Percentiles rank a stretch among this genome's conserved stretches.
phyloP scores from a whole-genome alignment of 1,140 invertebrate species.

The Cydia fagiglandana region DNA sequence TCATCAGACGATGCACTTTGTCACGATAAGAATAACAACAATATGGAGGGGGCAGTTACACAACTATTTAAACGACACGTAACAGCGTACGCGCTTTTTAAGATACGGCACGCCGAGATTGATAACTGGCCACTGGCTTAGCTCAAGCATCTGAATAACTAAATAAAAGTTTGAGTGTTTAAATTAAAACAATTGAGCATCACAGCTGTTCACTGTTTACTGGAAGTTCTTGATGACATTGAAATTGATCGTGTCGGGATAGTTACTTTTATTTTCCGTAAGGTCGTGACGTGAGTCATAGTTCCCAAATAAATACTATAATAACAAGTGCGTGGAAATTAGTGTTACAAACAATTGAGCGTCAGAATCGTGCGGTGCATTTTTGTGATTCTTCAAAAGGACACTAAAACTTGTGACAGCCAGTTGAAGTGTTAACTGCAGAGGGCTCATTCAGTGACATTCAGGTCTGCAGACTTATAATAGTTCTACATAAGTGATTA shows the following conservation, averaged over 20 bases:
- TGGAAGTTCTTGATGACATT: neutral
- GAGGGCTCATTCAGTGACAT: too few relatives aligned
- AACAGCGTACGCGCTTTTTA: constrained; percentile 11
- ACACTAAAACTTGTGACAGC: too few relatives aligned
- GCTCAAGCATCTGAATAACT: neutral
- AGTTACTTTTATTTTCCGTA: neutral
- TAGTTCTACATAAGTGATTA: neutral
- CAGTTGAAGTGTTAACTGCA: neutral
- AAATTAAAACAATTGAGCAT: neutral
- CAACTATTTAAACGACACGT: constrained; percentile 21
- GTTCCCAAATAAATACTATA: too few relatives aligned
- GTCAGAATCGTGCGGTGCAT: neutral
- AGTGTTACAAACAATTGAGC: neutral
- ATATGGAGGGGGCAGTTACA: constrained; percentile 27
- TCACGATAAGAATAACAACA: neutral
- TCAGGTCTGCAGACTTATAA: too few relatives aligned
- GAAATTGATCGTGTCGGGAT: neutral
- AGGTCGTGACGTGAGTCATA: too few relatives aligned
- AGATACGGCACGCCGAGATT: constrained; percentile 18
- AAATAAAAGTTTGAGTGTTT: neutral
- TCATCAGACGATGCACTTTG: neutral
- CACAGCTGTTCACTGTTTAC: neutral
- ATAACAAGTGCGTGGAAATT: neutral
- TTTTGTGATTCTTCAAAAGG: too few relatives aligned
- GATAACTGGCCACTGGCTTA: constrained; percentile 4